Percentiles rank a stretch among this genome's conserved stretches.
Conservation (phyloP, 2,113 vertebrate genomes). For the Lucifuga dentata region DNA sequence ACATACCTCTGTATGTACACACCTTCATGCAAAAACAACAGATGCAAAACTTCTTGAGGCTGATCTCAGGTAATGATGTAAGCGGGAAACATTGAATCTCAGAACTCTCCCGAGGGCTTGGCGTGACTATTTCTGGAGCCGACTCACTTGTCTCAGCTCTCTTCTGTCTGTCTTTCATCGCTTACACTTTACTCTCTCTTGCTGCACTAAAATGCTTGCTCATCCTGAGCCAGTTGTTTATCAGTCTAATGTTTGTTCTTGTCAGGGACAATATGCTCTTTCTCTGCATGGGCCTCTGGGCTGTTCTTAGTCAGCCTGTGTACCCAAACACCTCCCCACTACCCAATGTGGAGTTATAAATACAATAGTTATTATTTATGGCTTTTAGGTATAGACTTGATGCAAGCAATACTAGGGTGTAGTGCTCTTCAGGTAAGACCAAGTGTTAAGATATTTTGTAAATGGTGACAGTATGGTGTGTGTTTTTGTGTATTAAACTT, state of each 20-base stretch:
- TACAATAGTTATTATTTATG: too few relatives aligned
- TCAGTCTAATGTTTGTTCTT: slow-evolving; percentile 70
- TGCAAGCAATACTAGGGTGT: slow-evolving; percentile 50
- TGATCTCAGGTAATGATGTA: slow-evolving; percentile 53
- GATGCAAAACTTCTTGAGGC: slow-evolving; percentile 42
- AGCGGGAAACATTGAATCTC: slow-evolving; percentile 27
- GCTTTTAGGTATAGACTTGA: slow-evolving; percentile 43
- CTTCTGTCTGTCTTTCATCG: slow-evolving; percentile 25
- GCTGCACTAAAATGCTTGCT: slow-evolving; percentile 57
- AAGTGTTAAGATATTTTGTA: slow-evolving; percentile 49
- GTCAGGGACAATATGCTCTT: slow-evolving; percentile 73
- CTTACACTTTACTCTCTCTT: slow-evolving; percentile 21
- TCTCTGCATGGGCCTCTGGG: slow-evolving; percentile 63
- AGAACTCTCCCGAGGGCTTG: slow-evolving; percentile 30
- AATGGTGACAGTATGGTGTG: background rate
- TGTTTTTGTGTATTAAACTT: too few relatives aligned
- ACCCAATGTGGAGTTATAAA: slow-evolving; percentile 63
- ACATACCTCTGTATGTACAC: background rate
- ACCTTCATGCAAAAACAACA: slow-evolving; percentile 20
- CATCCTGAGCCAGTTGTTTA: slow-evolving; percentile 72
- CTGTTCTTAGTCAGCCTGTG: slow-evolving; percentile 64
- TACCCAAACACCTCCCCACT: slow-evolving; percentile 69
- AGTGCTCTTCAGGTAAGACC: slow-evolving; percentile 29
- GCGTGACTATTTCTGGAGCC: slow-evolving; percentile 51
- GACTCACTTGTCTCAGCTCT: slow-evolving; percentile 3